A percentile compares a stretch with the other conserved stretches of the same genome.
Conservation (phyloP, 2,113 vertebrate species). For the Prunella himalayana region DNA sequence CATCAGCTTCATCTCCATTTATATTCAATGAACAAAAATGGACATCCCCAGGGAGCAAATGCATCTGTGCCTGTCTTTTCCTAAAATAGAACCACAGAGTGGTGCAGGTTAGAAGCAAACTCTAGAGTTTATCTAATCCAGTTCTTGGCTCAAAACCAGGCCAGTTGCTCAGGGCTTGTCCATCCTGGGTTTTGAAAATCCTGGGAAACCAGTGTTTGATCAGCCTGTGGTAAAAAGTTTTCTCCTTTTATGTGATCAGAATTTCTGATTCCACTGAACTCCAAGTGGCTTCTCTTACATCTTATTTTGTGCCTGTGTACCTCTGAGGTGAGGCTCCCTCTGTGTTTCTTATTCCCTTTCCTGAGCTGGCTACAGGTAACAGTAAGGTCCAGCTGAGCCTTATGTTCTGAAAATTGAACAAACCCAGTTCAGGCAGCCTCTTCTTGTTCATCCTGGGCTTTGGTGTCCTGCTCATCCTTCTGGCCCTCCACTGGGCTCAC, state of each 20-base stretch:
- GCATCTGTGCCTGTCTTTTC: background rate
- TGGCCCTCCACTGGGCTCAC: background rate
- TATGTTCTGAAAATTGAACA: background rate
- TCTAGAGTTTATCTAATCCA: background rate
- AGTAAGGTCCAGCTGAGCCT: accelerated
- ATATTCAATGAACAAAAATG: background rate
- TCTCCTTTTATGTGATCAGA: background rate
- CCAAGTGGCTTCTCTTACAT: background rate
- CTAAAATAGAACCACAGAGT: background rate
- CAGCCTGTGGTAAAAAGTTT: background rate
- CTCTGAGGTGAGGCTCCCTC: background rate
- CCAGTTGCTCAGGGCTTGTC: background rate
- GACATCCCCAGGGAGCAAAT: background rate
- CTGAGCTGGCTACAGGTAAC: background rate
- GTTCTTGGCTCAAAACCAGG: background rate
- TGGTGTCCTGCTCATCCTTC: background rate
- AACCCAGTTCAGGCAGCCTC: background rate
- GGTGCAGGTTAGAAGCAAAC: background rate
- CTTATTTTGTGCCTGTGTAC: background rate
- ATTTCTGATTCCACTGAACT: background rate
- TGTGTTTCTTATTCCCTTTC: background rate
- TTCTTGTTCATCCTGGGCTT: background rate
- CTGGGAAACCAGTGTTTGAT: background rate
- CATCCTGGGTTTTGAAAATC: background rate
- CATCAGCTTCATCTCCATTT: background rate